Conservation (phyloP, 2,888 invertebrate genomes). For the Dioctria linearis region DNA sequence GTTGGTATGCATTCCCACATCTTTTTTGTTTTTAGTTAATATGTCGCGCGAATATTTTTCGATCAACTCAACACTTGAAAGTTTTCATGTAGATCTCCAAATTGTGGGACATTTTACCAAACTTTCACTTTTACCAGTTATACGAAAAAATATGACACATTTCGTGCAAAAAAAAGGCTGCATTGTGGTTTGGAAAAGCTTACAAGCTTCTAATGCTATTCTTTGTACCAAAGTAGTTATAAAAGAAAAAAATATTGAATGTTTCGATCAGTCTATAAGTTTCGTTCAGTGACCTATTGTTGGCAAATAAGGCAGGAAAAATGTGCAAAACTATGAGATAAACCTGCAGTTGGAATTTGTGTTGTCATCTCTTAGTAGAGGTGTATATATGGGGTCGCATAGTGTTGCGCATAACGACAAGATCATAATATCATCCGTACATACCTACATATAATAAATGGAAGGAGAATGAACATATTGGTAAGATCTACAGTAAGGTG, state of each 20-base stretch:
- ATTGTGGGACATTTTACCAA: background rate
- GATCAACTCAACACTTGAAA: conserved; percentile 8
- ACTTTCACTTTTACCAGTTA: conserved; percentile 44
- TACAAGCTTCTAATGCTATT: no score
- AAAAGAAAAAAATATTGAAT: no score
- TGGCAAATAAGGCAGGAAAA: background rate
- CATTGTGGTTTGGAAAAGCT: no score
- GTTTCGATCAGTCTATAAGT: no score
- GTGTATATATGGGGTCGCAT: conserved; percentile 28
- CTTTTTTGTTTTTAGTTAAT: background rate
- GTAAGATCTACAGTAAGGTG: background rate
- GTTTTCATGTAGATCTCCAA: conserved; percentile 7
- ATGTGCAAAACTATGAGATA: conserved; percentile 14
- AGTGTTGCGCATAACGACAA: conserved; percentile 14
- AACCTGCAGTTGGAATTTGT: conserved; percentile 37
- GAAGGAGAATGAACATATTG: conserved; percentile 37
- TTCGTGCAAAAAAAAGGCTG: no score
- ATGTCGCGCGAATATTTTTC: background rate
- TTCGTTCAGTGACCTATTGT: conserved; percentile 18
- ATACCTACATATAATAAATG: background rate
- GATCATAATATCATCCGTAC: background rate
- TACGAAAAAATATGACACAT: conserved; percentile 3
- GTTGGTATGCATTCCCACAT: background rate
- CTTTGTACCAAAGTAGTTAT: no score
- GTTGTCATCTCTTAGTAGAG: conserved; percentile 17